These are phyloP conservation scores for Chrysoperla carnea DNA, from an alignment of 1,140 invertebrate species.

Conservation along the genomic window DNA sequence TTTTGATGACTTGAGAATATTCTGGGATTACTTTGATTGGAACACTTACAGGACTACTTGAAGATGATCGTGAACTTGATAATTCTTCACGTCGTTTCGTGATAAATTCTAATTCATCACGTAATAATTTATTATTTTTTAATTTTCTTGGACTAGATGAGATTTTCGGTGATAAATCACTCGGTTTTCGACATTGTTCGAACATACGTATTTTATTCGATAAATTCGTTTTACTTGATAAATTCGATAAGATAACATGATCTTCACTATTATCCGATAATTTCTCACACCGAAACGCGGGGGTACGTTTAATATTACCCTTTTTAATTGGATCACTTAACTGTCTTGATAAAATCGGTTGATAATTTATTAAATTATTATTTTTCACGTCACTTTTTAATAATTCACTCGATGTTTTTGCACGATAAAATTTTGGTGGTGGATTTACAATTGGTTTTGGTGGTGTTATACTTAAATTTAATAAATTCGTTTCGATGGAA, in stretches of 20 bases:
- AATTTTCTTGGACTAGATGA: conserved; percentile 7
- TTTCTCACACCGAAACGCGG: conserved; percentile 37
- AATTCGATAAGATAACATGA: conserved; percentile 15
- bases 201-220: not conserved
- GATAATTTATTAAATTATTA: not conserved
- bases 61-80: not conserved
- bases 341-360: conserved; percentile 24
- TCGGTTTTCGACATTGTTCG: conserved; percentile 1
- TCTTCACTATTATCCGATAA: conserved; percentile 20
- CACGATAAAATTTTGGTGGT: not conserved
- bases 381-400: not conserved
- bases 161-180: not conserved
- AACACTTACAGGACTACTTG: conserved; percentile 1
- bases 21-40: conserved; percentile 13
- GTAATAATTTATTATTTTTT: conserved; percentile 9
- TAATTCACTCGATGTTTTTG: not conserved
- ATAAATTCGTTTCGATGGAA: too few relatives aligned
- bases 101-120: not conserved
- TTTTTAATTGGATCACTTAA: conserved; percentile 34
- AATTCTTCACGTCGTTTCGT: not conserved
- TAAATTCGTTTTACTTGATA: conserved; percentile 12
- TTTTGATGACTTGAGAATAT: conserved; percentile 28
- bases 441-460: not conserved
- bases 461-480: not conserved
- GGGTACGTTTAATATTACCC: conserved; percentile 33